These are phyloP conservation scores for Drosophila nigricruria DNA, from an alignment of 2,888 invertebrate species.

Conservation along the genomic window DNA sequence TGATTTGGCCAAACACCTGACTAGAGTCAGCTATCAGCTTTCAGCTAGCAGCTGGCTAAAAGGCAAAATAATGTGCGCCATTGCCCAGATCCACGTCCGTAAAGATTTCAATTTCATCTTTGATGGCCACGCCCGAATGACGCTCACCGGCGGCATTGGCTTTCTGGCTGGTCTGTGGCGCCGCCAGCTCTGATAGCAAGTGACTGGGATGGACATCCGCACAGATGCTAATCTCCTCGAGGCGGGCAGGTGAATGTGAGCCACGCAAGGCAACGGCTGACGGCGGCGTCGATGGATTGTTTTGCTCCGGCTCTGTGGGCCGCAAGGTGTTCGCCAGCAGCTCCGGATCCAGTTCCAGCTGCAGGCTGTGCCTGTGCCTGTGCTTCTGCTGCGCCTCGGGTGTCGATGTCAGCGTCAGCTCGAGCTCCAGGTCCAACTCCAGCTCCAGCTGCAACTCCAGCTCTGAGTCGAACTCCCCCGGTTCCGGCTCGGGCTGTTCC, in stretches of 20 bases:
- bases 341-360: not conserved
- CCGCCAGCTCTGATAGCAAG: not conserved
- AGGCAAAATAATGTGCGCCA: slow-evolving; percentile 28
- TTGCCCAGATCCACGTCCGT: slow-evolving; percentile 46
- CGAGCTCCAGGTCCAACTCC: not conserved
- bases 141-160: slow-evolving; percentile 5
- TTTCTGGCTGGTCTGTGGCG: not conserved
- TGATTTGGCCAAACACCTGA: slow-evolving; percentile 19
- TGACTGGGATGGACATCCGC: slow-evolving; percentile 54
- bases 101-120: slow-evolving; percentile 58
- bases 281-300: too few species aligned
- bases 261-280: slow-evolving; percentile 4
- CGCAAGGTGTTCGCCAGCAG: not conserved
- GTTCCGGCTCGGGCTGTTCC: slow-evolving; percentile 10
- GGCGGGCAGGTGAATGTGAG: slow-evolving; percentile 61
- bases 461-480: not conserved
- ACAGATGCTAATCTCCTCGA: slow-evolving; percentile 40
- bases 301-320: not conserved
- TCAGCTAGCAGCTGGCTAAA: slow-evolving; percentile 3
- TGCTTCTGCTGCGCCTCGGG: not conserved
- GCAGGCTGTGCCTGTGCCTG: not conserved
- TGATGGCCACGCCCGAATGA: slow-evolving; percentile 43
- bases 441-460: not conserved
- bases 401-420: not conserved
- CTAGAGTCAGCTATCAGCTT: not conserved